Base-by-base conservation (phyloP, 2,113 vertebrate genomes). In the Antechinus stuartii region DNA sequence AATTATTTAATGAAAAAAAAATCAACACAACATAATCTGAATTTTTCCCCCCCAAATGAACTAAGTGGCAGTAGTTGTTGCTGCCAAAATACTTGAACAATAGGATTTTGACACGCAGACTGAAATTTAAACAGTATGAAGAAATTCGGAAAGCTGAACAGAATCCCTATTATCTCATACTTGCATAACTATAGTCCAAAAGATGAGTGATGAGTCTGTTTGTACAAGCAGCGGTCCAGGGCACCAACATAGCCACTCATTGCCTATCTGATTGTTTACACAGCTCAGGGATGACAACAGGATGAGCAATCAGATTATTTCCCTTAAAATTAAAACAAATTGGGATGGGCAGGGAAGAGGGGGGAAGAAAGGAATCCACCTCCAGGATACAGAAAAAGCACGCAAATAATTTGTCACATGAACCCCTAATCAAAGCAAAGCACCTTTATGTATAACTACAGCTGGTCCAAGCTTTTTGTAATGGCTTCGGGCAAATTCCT, bases 231-330 rank as follows among this genome's bases (percentile, higher is more conserved):
- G 96, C 2, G 0, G 93, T 94, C 97, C 96, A 96, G 95, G 94
- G 94, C 90, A 91, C 92, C 49, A 61, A 93, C 76, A 91, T n/a
- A 96, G 93, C 89, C 93, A 94, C 95, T 95, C 93, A 96, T 94
- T 96, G 95, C 89, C 95, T 95, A 89, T 97, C 96, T 95, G 94
- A 96, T 96, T 97, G 98, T 97, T 97, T 98, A 97, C 93, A 97
- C 92, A 98, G 96, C 57, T 84, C 91, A 90, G 95, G 92, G 94
- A 97, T 52, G 97, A 96, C 95, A 93, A 95, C 92, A 90, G 97
- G 94, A 97, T 76, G 68, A 84, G 68, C 97, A 97, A 97, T 97
- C 95, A 97, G 95, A 92, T 97, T 96, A 97, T 97, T 97, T 97
- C 97, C 96, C 96, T 96, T 97, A 95, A 97, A 97, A 97, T 0